Conservation (phyloP, 2,797 vertebrate genomes). For the Podarcis siculus region DNA sequence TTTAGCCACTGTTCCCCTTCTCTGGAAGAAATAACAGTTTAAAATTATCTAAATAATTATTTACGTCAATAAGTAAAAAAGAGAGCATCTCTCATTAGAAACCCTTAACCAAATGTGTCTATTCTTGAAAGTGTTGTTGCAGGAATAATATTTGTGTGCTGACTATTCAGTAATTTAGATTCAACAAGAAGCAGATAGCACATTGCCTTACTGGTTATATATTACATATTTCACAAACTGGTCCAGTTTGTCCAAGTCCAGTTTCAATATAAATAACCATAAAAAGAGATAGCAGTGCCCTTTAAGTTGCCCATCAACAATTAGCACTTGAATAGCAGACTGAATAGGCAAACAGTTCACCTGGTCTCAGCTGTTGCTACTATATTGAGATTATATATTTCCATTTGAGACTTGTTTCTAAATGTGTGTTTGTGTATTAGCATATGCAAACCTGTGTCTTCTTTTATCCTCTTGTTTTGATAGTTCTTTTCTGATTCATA, state of each 20-base stretch:
- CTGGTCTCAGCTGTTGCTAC: too few species aligned
- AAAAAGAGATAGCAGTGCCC: not conserved
- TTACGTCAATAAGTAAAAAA: not conserved
- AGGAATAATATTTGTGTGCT: rapidly evolving
- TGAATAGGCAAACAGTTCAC: not conserved
- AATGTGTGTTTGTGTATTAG: too few species aligned
- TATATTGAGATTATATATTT: too few species aligned
- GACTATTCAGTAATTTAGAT: not conserved
- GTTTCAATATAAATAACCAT: not conserved
- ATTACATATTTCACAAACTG: not conserved
- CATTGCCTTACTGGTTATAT: not conserved
- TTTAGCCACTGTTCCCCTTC: conserved; percentile 93
- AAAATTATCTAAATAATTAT: conserved; percentile 28
- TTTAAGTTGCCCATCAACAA: not conserved
- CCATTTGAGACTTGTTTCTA: too few species aligned
- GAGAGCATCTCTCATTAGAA: not conserved
- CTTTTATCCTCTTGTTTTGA: too few species aligned
- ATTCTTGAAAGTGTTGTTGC: conserved; percentile 13
- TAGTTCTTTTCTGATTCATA: too few species aligned
- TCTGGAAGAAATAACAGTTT: conserved; percentile 72
- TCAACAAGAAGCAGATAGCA: not conserved
- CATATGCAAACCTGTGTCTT: too few species aligned
- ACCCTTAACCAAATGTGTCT: not conserved
- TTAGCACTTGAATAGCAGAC: not conserved
- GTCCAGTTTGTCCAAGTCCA: not conserved